Evolutionary conservation across 2,113 vertebrate genomes (phyloP), one percentile per base, ranked within the genome.

Genomic region (Sebastes schlegelii): DNA sequence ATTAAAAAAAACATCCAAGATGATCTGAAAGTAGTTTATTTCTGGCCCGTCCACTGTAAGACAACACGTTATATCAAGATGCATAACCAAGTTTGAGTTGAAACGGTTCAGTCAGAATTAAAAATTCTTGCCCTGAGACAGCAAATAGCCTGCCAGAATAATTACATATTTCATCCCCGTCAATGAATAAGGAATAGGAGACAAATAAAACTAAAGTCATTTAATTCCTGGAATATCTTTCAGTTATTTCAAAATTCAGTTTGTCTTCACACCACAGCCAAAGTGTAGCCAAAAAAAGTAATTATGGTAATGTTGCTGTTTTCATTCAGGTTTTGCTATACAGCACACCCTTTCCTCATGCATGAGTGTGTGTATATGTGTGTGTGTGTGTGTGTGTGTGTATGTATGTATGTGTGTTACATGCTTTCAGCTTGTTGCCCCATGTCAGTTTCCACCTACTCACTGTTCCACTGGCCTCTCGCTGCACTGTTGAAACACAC

Each of bases 361-460:
- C 58, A 7, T 16, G 6, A 16, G 8, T 69, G 12, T 17, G 70
- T 46, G 2, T 63, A 43, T 61, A 51, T 54, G 16, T 13, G 7
- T 23, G 13, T 45, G 2, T 26, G 9, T 48, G 4, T 60, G 8
- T 14, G 6, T 23, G 4, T 69, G 7, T 17, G 70, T 46, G 2
- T 63, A 21, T 62, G 51, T 45, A 2, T 48, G 70, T 48, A 2
- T 67, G 49, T 62, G 57, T 64, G 14, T 34, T 54, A 2, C 23
- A 77, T 45, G 13, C 58, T 79, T 88, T 74, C 55, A 70, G 57
- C 58, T 62, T 79, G 79, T 87, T 92, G 77, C 87, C 73, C 73
- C 16, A 72, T 91, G 80, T 86, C 87, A 91, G 82, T 90, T 79
- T 82, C 81, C 77, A 76, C 83, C 74, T 84, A 82, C 79, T 71